A percentile compares a stretch with the other conserved stretches of the same genome.
Conservation (phyloP, 2,888 invertebrate genomes). For the Pycnomerus fuliginosus region DNA sequence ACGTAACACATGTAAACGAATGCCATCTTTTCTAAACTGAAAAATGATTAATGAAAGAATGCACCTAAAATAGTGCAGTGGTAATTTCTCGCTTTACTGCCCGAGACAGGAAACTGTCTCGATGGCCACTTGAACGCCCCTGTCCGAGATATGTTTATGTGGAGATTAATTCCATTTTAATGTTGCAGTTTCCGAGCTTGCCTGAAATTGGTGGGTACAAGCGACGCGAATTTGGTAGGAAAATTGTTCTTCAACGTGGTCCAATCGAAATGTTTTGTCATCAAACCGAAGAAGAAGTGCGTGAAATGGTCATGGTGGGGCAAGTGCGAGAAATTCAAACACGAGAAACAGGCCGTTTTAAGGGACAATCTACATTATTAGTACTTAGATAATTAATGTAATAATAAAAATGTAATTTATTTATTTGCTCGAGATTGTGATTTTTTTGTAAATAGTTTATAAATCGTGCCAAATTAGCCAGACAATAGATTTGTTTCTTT, state of each 20-base stretch:
- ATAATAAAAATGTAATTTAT: not conserved
- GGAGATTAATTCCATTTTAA: conserved; percentile 1
- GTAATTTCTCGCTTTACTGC: conserved; percentile 3
- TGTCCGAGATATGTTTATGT: conserved; percentile 15
- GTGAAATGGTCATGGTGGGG: conserved; percentile 79
- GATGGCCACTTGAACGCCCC: conserved; percentile 12
- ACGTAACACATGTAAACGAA: conserved; percentile 13
- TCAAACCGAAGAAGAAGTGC: conserved; percentile 78
- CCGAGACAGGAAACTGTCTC: conserved; percentile 5
- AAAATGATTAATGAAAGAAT: conserved; percentile 6
- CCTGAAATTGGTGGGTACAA: conserved; percentile 81
- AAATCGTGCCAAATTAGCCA: no score
- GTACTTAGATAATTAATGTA: conserved; percentile 11
- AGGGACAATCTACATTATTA: conserved; percentile 72
- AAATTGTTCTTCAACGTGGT: conserved; percentile 93
- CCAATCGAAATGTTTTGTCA: conserved; percentile 89
- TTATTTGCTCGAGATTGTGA: conserved; percentile 14
- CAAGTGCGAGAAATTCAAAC: conserved; percentile 68
- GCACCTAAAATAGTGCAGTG: conserved; percentile 7
- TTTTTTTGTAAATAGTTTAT: conserved; percentile 5
- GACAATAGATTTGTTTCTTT: conserved; percentile 18
- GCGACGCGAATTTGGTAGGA: conserved; percentile 86
- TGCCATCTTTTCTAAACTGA: conserved; percentile 9
- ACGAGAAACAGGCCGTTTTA: conserved; percentile 71
- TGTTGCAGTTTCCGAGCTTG: conserved; percentile 86